Base-by-base conservation (phyloP, 1,140 invertebrate genomes). In the Penaeus indicus region DNA sequence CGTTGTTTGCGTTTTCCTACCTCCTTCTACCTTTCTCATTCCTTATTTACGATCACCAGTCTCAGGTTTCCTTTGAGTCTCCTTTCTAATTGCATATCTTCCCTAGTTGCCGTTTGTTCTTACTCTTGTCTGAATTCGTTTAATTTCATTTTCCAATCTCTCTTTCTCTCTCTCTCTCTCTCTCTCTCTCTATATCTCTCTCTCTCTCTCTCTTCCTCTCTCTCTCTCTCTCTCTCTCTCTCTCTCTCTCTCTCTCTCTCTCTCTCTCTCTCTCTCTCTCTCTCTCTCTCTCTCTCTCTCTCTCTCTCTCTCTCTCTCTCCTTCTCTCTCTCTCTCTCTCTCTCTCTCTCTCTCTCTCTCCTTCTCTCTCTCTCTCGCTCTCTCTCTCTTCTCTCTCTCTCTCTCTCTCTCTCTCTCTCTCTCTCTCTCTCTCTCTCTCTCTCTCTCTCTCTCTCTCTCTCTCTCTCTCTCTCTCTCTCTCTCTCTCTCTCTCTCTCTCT, bases 361-460 rank as follows among this genome's bases (percentile, higher is more conserved):
- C n/a, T n/a, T n/a, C 67, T 5, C 27, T 27, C 13, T 5, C 27
- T 13, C 22, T 25, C 13, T 69, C 2, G n/a, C 10, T 25, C 27
- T 22, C 27, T 10, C n/a, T 13, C 10, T 5, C 27, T n/a, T 8
- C 5, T 22, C 67, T 72, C 22, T 72, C 67, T 72, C 67, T 72
- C 67, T 72, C 67, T 72, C 67, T n/a, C 22, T 25, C 22, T 1
- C 1, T 72, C 67, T 25, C 22, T 25, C 22, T 25, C 67, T 72
- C 22, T 72, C 67, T 22, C 19, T 80, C 78, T 0, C 32, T 47
- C 78, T n/a, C 78, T 60, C 42, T n/a, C 78, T 22, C 42, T 80
- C 78, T 80, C 38, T 80, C 78, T 80, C 78, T 80, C 78, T 54
- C 42, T 80, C 78, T 54, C 42, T 80, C 78, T 80, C 78, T 80